Percentiles rank a stretch among this genome's conserved stretches.
phyloP scores from a whole-genome alignment of 2,113 vertebrate species.

The Felis catus region DNA sequence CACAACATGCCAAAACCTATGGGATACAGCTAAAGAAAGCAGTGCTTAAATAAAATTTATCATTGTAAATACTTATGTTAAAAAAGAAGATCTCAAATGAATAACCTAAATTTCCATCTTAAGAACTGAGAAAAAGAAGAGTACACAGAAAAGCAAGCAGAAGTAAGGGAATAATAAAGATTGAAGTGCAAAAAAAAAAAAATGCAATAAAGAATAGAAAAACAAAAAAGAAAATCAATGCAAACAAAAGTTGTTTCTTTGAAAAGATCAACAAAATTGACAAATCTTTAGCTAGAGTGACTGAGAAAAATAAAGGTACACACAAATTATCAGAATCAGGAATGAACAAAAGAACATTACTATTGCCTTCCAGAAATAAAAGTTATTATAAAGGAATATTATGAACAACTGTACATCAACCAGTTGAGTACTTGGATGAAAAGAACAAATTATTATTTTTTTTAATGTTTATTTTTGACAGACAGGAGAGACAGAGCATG shows the following conservation, averaged over 20 bases:
- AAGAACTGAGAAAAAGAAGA: neutral
- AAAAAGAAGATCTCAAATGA: neutral
- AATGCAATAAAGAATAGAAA: neutral
- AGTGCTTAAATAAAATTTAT: neutral
- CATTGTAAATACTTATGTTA: neutral
- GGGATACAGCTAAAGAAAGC: neutral
- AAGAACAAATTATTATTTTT: neutral
- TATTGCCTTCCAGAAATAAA: neutral
- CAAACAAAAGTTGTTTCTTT: neutral
- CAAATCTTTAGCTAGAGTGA: neutral
- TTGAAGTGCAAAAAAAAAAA: neutral
- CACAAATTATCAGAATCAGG: neutral
- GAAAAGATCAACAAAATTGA: neutral
- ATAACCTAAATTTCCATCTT: neutral
- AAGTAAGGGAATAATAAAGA: neutral
- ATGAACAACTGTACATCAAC: neutral
- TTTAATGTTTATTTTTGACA: too few species aligned
- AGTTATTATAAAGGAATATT: neutral
- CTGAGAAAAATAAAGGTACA: neutral
- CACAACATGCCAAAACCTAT: neutral
- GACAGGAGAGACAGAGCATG: too few species aligned
- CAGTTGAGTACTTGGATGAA: neutral
- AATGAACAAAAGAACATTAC: neutral
- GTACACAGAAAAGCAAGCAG: neutral
- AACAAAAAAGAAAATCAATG: neutral